Conservation (phyloP, 92 coral and sea anemone species). For the Heteractis magnifica region DNA sequence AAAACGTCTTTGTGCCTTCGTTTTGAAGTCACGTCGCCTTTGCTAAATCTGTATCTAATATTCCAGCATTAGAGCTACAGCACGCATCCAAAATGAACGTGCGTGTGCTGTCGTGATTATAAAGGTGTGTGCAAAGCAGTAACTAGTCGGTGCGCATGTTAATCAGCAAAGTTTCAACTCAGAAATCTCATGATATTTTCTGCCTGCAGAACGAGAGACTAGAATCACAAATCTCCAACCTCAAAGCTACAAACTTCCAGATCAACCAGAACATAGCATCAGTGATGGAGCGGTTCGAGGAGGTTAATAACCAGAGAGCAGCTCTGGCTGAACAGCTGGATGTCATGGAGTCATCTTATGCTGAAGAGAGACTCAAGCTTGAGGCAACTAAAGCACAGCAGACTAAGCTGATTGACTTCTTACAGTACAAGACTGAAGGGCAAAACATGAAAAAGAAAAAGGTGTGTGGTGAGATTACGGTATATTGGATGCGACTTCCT, state of each 20-base stretch:
- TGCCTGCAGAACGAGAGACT: slow-evolving; percentile 61
- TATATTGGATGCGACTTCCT: too few species aligned
- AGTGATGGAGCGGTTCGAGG: slow-evolving; percentile 73
- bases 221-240: slow-evolving; percentile 53
- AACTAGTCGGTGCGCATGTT: too few species aligned
- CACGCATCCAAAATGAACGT: too few species aligned
- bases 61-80: too few species aligned
- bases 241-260: slow-evolving; percentile 81
- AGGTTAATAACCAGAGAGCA: slow-evolving; percentile 62
- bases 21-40: too few species aligned
- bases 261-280: slow-evolving; percentile 84
- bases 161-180: not conserved
- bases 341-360: slow-evolving; percentile 89
- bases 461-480: slow-evolving; percentile 20
- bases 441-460: slow-evolving; percentile 80
- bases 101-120: too few species aligned
- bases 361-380: slow-evolving; percentile 91
- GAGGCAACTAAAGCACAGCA: slow-evolving; percentile 95
- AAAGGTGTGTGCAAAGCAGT: too few species aligned
- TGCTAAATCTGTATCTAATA: too few species aligned
- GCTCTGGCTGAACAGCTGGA: slow-evolving; percentile 90
- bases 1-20: too few species aligned
- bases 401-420: slow-evolving; percentile 92
- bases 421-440: slow-evolving; percentile 92
- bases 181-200: too few species aligned